Conservation (phyloP, 1,140 invertebrate species). For the Steinernema khuongi region DNA sequence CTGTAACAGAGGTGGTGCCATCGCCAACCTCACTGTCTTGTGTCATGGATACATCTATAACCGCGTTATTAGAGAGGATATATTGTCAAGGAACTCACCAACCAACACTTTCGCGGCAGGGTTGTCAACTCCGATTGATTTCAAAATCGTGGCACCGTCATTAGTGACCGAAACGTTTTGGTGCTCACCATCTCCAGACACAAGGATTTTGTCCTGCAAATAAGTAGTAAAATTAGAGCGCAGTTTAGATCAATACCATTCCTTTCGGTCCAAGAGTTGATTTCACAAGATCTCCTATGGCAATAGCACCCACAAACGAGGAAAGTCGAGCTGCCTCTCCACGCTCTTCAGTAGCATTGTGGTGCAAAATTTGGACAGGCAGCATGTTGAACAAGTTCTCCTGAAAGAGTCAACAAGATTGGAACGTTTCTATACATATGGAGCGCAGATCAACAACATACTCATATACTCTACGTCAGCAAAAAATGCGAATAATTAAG, state of each 20-base stretch:
- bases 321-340: conserved; percentile 76
- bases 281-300: conserved; percentile 95
- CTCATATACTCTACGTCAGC: conserved; percentile 1
- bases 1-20: conserved; percentile 97
- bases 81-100: conserved; percentile 58
- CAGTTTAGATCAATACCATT: conserved; percentile 67
- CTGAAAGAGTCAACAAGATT: conserved; percentile 8
- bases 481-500: background rate
- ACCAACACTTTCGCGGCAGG: conserved; percentile 97
- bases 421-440: no score
- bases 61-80: conserved; percentile 5
- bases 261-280: conserved; percentile 97
- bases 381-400: conserved; percentile 26
- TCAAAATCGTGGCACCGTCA: conserved; percentile 96
- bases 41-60: conserved; percentile 84
- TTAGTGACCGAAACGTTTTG: conserved; percentile 92
- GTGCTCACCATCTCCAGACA: conserved; percentile 74
- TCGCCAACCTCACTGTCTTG: conserved; percentile 99
- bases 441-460: no score
- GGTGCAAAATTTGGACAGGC: conserved; percentile 83
- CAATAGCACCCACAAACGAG: conserved; percentile 93
- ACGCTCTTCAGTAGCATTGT: conserved; percentile 94
- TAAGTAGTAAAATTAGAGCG: background rate
- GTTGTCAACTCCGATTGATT: conserved; percentile 93
- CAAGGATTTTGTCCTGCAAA: conserved; percentile 82